A percentile compares a stretch with the other conserved stretches of the same genome.
phyloP scores from a whole-genome alignment of 2,113 vertebrate genomes.

The Trichechus manatus region DNA sequence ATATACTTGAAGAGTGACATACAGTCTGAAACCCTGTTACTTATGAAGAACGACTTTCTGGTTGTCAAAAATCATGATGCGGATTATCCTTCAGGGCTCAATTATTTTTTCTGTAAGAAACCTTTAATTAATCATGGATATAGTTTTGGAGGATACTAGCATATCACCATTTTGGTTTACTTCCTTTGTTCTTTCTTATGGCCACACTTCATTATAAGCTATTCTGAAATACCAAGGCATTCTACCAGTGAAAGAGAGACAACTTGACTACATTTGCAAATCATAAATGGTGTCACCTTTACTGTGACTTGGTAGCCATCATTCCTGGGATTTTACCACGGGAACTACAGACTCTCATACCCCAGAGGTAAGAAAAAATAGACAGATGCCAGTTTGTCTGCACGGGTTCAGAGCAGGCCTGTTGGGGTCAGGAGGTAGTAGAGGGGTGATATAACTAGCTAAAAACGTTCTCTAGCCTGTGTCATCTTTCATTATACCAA shows the following conservation, averaged over 20 bases:
- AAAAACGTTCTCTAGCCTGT: background rate
- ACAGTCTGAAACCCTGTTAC: conserved; percentile 28
- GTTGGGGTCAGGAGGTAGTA: rapidly evolving
- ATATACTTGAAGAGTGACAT: conserved; percentile 49
- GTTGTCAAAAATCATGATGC: conserved; percentile 65
- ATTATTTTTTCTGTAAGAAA: conserved; percentile 74
- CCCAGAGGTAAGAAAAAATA: background rate
- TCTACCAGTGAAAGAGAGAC: background rate
- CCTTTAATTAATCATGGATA: conserved; percentile 77
- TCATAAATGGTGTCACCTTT: background rate
- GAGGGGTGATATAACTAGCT: background rate
- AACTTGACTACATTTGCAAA: background rate
- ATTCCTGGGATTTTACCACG: background rate
- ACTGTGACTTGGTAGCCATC: background rate
- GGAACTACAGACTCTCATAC: background rate
- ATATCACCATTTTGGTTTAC: conserved; percentile 65
- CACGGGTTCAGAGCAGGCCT: rapidly evolving
- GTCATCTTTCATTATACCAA: background rate
- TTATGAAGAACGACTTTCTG: conserved; percentile 57
- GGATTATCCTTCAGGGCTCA: conserved; percentile 73
- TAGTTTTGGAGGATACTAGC: background rate
- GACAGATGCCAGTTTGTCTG: background rate
- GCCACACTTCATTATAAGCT: background rate
- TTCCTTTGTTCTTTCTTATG: background rate
- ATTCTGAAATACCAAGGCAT: background rate